A percentile compares a stretch with the other conserved stretches of the same genome.
Conservation (phyloP, 92 coral and sea anemone genomes). For the Siderastrea radians region DNA sequence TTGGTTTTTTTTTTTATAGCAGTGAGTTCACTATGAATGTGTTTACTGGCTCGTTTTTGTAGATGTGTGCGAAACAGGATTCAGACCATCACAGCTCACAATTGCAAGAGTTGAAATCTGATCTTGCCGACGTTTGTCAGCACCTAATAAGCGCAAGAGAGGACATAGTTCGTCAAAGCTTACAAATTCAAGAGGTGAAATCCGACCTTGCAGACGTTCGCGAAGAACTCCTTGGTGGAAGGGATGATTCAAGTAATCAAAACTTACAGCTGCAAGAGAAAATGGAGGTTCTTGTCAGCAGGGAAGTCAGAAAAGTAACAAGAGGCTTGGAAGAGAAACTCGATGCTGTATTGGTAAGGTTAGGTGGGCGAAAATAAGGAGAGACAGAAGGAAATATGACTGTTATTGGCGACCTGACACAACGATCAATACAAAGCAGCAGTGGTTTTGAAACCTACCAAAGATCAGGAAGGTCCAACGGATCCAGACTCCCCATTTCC, state of each 20-base stretch:
- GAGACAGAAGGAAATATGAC: neutral
- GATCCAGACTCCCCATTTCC: too few species aligned
- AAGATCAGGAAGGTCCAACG: too few species aligned
- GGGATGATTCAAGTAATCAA: neutral
- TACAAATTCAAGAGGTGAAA: neutral
- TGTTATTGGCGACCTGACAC: too few species aligned
- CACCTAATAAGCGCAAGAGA: neutral
- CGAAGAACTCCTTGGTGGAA: neutral
- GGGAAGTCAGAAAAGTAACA: neutral
- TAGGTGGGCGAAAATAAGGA: neutral
- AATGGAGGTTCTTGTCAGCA: neutral
- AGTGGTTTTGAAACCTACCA: too few species aligned
- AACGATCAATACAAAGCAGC: too few species aligned
- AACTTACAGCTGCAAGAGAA: neutral
- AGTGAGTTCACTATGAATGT: neutral
- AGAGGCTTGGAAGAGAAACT: slow-evolving; percentile 6
- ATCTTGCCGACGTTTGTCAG: neutral
- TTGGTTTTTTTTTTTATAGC: neutral
- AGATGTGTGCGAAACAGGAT: neutral
- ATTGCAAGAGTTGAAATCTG: neutral
- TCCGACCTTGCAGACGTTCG: slow-evolving; percentile 3
- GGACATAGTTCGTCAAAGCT: neutral
- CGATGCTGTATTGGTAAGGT: neutral
- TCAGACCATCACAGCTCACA: neutral
- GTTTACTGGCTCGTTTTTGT: neutral